These are phyloP conservation scores for Acrossocheilus wenchowensis DNA, from an alignment of 2,797 vertebrate species.

Conservation along the genomic window DNA sequence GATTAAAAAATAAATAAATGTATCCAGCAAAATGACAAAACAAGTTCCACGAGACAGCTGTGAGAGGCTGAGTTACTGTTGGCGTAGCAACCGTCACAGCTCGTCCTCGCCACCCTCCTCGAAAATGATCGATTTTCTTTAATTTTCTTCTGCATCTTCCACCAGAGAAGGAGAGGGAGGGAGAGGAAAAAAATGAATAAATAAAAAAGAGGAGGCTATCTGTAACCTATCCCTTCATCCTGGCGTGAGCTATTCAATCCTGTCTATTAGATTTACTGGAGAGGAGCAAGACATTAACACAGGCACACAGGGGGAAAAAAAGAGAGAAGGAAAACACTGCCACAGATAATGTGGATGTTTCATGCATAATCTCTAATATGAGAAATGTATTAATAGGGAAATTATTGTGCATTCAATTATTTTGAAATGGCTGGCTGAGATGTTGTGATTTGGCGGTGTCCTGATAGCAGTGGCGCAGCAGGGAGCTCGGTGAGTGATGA, in stretches of 20 bases:
- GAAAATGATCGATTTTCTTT: conserved; percentile 91
- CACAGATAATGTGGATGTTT: conserved; percentile 92
- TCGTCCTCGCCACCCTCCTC: conserved; percentile 82
- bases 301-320: conserved; percentile 47
- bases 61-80: conserved; percentile 87
- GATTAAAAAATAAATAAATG: conserved; percentile 77
- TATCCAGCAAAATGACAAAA: conserved; percentile 83
- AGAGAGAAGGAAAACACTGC: conserved; percentile 67
- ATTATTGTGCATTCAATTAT: conserved; percentile 98
- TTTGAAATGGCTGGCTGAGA: conserved; percentile 96
- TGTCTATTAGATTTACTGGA: conserved; percentile 88
- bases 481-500: conserved; percentile 93
- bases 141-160: conserved; percentile 87
- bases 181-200: conserved; percentile 56
- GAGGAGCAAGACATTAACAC: conserved; percentile 87
- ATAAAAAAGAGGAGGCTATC: conserved; percentile 80
- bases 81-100: conserved; percentile 86
- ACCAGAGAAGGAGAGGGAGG: conserved; percentile 60
- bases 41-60: conserved; percentile 80
- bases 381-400: conserved; percentile 98
- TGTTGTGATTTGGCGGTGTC: conserved; percentile 90
- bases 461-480: conserved; percentile 84
- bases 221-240: conserved; percentile 84
- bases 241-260: conserved; percentile 81
- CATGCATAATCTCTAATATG: conserved; percentile 93